phyloP scores from a whole-genome alignment of 2,888 invertebrate genomes.

The Galeruca laticollis region DNA sequence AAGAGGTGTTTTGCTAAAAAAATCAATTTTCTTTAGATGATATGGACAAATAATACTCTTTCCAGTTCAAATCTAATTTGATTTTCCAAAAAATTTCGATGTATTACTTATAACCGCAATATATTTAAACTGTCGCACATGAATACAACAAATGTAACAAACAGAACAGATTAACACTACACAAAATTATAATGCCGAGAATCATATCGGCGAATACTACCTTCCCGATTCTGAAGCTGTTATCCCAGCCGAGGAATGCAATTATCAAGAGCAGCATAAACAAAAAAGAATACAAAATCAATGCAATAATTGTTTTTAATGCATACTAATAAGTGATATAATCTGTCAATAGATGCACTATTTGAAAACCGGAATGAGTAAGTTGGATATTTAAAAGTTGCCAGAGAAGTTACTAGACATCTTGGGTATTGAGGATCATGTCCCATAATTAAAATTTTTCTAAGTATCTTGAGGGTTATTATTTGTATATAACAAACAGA shows the following conservation, averaged over 20 bases:
- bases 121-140: constrained; percentile 52
- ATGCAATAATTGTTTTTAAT: constrained; percentile 6
- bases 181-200: constrained; percentile 76
- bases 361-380: too few relatives aligned
- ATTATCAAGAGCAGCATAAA: constrained; percentile 57
- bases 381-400: too few relatives aligned
- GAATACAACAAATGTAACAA: constrained; percentile 74
- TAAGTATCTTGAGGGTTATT: too few relatives aligned
- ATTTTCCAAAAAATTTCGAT: neutral
- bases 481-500: too few relatives aligned
- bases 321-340: neutral
- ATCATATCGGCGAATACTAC: constrained; percentile 83
- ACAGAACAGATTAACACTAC: constrained; percentile 76
- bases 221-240: constrained; percentile 80
- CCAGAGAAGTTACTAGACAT: too few relatives aligned
- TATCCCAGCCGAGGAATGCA: constrained; percentile 54
- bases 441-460: too few relatives aligned
- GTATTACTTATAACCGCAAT: neutral
- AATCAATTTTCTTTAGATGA: neutral
- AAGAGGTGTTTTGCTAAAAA: too few relatives aligned
- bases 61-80: neutral
- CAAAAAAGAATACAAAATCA: constrained; percentile 40
- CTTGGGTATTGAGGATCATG: too few relatives aligned
- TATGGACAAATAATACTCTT: neutral
- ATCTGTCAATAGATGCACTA: too few relatives aligned